These are phyloP conservation scores for Cebus imitator DNA, from an alignment of 2,113 vertebrate species.

Conservation along the genomic window DNA sequence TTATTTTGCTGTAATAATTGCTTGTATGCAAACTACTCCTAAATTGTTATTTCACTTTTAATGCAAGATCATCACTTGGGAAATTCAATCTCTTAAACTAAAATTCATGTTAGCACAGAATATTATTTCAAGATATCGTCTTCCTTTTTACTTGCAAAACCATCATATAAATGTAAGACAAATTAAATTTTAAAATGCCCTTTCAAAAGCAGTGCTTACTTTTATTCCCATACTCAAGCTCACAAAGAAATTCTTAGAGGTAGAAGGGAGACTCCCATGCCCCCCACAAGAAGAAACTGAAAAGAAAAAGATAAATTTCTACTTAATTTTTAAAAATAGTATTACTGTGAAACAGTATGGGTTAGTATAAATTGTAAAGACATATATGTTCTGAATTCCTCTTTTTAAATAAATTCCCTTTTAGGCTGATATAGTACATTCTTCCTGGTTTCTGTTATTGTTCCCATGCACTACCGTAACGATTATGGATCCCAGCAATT, in stretches of 20 bases:
- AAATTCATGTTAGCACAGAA: neutral
- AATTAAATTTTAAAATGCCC: neutral
- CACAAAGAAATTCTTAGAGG: neutral
- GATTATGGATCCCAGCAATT: neutral
- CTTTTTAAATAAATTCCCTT: neutral
- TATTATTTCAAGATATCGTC: neutral
- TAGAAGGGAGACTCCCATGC: neutral
- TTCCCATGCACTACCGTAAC: neutral
- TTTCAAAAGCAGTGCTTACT: neutral
- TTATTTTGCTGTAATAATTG: constrained; percentile 1
- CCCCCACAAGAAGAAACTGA: neutral
- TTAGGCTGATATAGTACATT: neutral
- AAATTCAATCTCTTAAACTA: constrained; percentile 18
- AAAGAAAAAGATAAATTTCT: neutral
- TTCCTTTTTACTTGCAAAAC: neutral
- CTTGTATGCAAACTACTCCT: neutral
- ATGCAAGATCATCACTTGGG: neutral
- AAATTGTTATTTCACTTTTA: constrained; percentile 17
- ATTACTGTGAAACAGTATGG: neutral
- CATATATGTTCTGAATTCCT: neutral
- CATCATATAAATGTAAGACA: neutral
- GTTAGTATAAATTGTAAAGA: neutral
- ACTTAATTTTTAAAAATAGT: neutral
- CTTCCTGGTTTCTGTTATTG: neutral
- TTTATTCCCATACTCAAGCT: neutral